These are phyloP conservation scores for Drosophila albomicans DNA, from an alignment of 1,140 invertebrate genomes.

Conservation along the genomic window DNA sequence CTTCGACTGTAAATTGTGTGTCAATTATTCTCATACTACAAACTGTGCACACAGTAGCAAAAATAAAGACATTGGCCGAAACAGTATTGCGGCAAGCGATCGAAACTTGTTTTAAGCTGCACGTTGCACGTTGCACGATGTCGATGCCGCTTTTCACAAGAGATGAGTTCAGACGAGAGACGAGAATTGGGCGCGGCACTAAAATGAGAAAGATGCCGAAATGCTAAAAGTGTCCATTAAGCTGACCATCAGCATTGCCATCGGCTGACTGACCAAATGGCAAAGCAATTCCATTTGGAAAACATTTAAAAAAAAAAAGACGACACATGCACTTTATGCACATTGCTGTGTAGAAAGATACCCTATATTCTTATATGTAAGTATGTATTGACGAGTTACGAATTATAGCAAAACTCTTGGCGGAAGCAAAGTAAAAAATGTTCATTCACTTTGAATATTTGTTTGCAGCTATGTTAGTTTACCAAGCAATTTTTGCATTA, in stretches of 20 bases:
- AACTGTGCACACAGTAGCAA: not conserved
- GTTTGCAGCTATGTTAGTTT: no score
- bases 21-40: slow-evolving; percentile 5
- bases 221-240: slow-evolving; percentile 12
- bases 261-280: slow-evolving; percentile 19
- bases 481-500: no score
- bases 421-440: no score
- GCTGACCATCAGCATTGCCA: slow-evolving; percentile 8
- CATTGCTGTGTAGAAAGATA: not conserved
- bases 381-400: no score
- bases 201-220: slow-evolving; percentile 31
- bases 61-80: slow-evolving; percentile 21
- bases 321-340: not conserved
- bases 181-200: slow-evolving; percentile 31
- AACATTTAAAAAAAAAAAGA: not conserved
- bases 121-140: not conserved
- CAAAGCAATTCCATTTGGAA: slow-evolving; percentile 16
- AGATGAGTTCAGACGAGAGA: not conserved
- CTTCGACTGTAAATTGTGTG: slow-evolving; percentile 25
- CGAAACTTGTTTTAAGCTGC: slow-evolving; percentile 10
- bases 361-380: not conserved
- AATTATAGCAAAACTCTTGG: no score
- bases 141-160: not conserved
- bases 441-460: no score
- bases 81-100: not conserved